Base-by-base conservation (phyloP, 1,140 invertebrate genomes). In the Leptoteleia sp. region DNA sequence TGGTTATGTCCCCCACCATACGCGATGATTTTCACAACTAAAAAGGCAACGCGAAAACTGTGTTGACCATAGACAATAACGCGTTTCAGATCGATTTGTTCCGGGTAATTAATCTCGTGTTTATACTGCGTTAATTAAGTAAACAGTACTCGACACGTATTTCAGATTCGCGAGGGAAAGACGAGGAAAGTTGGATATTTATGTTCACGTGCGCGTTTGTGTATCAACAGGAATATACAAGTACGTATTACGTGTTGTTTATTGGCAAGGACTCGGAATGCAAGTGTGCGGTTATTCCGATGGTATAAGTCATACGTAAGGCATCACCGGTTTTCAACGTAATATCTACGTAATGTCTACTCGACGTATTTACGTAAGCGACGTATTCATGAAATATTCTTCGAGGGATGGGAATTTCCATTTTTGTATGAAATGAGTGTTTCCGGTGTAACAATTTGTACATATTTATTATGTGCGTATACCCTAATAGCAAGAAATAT, bases 41-140 rank as follows among this genome's bases (percentile, higher is more conserved):
- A n/a, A n/a, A n/a, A n/a, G n/a, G n/a, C n/a, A n/a, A n/a, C n/a
- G n/a, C n/a, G n/a, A n/a, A n/a, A n/a, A n/a, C n/a, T n/a, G n/a
- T n/a, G n/a, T n/a, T n/a, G n/a, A n/a, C n/a, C 47, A 25, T 42
- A 38, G 37, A 42, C 25, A 29, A 11, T 47, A 25, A 47, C 31
- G 19, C 13, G 1, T 15, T 47, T 4, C 5, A 13, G 13, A 25
- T 47, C 35, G 43, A 48, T 62, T 62, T 48, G 7, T 38, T 62
- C 42, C 42, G 43, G 9, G 29, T 17, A 62, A 64, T 64, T 52
- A 68, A 68, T 47, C 38, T n/a, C 29, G 38, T 57, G 40, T 68
- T 55, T 45, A 68, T n/a, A n/a, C n/a, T 50, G 9, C 29, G 43
- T 27, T 62, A 48, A 62, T 48, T 48, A 43, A 37, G 55, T 61